Evolutionary conservation across 2,113 vertebrate genomes (phyloP), one percentile per base, ranked within the genome.

Genomic region (Hymenochirus boettgeri): DNA sequence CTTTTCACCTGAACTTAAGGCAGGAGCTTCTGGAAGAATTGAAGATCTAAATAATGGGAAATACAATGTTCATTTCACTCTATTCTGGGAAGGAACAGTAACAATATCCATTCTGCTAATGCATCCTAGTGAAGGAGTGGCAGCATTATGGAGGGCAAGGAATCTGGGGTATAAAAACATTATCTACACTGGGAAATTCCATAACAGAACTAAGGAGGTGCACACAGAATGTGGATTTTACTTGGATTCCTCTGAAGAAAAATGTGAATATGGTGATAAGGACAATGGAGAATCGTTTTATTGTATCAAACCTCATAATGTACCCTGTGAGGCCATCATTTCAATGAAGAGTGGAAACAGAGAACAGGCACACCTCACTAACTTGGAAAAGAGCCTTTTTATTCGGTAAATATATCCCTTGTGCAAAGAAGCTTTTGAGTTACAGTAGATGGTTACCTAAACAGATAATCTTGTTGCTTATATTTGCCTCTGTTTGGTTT

Each of bases 101-200:
- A 50, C 57, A 54, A 70, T 74, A 24, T 82, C 83, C 29, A 31
- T 80, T 26, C 45, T 73, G 3, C 70, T 83, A 33, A 57, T 83
- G 7, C 77, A 82, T 66, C 72, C 77, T 55, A 81, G 79, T n/a
- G 80, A 83, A 53, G 77, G 62, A 0, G 76, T 53, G 2, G 71
- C 72, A 0, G 71, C 66, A 3, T 63, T 80, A 59, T 79, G 76
- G 77, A 73, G 70, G 22, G 66, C 72, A 2, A 75, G 76, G 61
- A 76, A 79, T 37, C n/a, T 9, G 23, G 57, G 35, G 2, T 70
- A 62, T 13, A 42, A 70, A 26, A 57, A 63, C 33, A 47, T 70
- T 24, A 21, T 3, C 4, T 70, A 57, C 12, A 57, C 18, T 11
- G 59, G 59, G 3, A 58, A 26, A 60, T 57, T 63, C 39, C 1